These are phyloP conservation scores for Rhadinocentrus ornatus DNA, from an alignment of 2,797 vertebrate genomes.

Conservation along the genomic window DNA sequence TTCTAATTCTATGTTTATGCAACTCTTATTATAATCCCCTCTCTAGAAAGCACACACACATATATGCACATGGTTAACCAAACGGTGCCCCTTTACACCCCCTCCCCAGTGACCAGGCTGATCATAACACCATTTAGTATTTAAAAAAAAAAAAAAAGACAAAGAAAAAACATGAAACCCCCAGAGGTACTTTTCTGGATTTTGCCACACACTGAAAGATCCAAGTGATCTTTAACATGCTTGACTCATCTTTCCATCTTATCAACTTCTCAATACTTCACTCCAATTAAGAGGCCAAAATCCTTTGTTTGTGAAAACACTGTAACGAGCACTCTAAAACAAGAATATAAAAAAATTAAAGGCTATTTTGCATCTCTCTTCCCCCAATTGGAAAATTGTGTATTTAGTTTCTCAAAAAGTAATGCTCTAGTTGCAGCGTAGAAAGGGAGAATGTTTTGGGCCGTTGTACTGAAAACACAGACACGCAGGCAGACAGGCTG, in stretches of 20 bases:
- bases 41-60: slow-evolving; percentile 43
- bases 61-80: slow-evolving; percentile 18
- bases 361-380: slow-evolving; percentile 31
- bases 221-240: slow-evolving; percentile 39
- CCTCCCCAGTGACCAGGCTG: background rate
- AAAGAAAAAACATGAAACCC: slow-evolving; percentile 37
- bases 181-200: slow-evolving; percentile 29
- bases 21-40: slow-evolving; percentile 56
- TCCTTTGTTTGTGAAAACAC: slow-evolving; percentile 59
- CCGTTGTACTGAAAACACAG: slow-evolving; percentile 76
- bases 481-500: slow-evolving; percentile 74
- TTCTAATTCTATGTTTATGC: slow-evolving; percentile 65
- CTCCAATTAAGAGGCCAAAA: slow-evolving; percentile 36
- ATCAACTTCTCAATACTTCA: slow-evolving; percentile 53
- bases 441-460: slow-evolving; percentile 77
- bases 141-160: too few species aligned
- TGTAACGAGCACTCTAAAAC: slow-evolving; percentile 48
- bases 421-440: slow-evolving; percentile 74
- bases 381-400: slow-evolving; percentile 65
- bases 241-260: slow-evolving; percentile 39
- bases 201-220: slow-evolving; percentile 18
- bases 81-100: slow-evolving; percentile 5
- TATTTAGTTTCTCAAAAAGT: slow-evolving; percentile 60
- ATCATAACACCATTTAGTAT: slow-evolving; percentile 22
- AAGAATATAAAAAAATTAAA: slow-evolving; percentile 37